These are phyloP conservation scores for Eira barbara DNA, from an alignment of 2,113 vertebrate genomes.

Conservation along the genomic window DNA sequence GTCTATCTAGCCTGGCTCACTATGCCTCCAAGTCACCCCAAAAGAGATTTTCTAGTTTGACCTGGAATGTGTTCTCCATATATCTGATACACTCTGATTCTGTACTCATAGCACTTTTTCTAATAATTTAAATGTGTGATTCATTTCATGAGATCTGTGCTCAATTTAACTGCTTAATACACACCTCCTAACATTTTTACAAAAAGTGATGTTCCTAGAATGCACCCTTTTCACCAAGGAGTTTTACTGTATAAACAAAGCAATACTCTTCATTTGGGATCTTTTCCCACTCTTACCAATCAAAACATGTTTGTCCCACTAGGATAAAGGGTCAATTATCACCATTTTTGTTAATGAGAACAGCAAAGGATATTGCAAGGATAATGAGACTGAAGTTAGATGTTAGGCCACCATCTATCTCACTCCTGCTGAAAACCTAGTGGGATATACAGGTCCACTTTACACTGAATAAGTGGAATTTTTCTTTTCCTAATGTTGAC, in stretches of 20 bases:
- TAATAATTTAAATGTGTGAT: neutral
- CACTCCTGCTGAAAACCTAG: neutral
- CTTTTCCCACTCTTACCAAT: constrained; percentile 19
- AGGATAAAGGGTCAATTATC: neutral
- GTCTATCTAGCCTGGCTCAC: neutral
- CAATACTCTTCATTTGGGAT: constrained; percentile 3
- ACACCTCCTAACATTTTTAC: neutral
- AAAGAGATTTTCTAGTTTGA: neutral
- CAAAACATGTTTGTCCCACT: neutral
- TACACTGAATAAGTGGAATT: neutral
- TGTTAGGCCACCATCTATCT: neutral
- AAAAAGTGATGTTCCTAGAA: constrained; percentile 6
- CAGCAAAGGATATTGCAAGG: neutral
- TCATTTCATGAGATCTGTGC: neutral
- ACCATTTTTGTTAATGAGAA: neutral
- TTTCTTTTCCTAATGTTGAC: neutral
- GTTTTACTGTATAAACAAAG: constrained; percentile 21
- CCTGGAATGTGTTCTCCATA: neutral
- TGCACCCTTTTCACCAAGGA: neutral
- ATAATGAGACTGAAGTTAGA: neutral
- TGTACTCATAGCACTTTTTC: neutral
- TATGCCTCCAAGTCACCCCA: neutral
- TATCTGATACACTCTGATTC: neutral
- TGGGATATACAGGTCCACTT: neutral
- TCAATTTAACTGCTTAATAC: constrained; percentile 14